Base-by-base conservation (phyloP, 2,888 invertebrate species). In the Thumatha senex region DNA sequence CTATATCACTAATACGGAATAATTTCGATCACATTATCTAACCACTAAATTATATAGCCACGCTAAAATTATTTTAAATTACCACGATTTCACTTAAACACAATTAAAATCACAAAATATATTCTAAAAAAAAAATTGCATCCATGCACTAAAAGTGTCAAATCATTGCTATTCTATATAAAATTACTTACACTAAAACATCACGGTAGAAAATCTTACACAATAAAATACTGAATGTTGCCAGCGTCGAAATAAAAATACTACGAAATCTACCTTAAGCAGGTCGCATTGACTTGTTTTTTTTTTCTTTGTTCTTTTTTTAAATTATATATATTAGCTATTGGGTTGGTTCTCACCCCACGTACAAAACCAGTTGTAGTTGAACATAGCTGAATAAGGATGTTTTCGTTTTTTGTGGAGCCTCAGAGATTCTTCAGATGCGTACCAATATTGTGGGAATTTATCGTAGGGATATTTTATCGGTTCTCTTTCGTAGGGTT, bases 351-450 rank as follows among this genome's bases (percentile, higher is more conserved):
- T 29, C 0, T 90, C 89, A 0, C 78, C 74, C 90, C 90, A 91
- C 0, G 80, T 76, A 7, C 77, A 64, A 47, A 72, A 78, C 90
- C 90, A 91, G 47, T 82, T 87, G 34, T 78, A 69, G 24, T 87
- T 84, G 4, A 79, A 84, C 82, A 90, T 78, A 34, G 78, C 90
- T 0, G 89, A 76, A 58, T 91, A 89, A 0, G 90, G 89, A 5
- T 91, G 90, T 74, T 91, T 91, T 9, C 90, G 51, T 15, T 91
- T 91, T 61, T 89, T 89, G 61, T 91, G 90, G 0, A 90, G 70
- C 0, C 89, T 58, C 0, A 91, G 68, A 0, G 90, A 91, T 29
- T 91, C 90, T 34, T 91, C 90, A 0, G 87, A 87, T 0, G 90
- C 89, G 50, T 89, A 91, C 89, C 89, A 91, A 54, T 76, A 87